phyloP scores from a whole-genome alignment of 2,888 invertebrate species.

The Meiosimyza platycephala region DNA sequence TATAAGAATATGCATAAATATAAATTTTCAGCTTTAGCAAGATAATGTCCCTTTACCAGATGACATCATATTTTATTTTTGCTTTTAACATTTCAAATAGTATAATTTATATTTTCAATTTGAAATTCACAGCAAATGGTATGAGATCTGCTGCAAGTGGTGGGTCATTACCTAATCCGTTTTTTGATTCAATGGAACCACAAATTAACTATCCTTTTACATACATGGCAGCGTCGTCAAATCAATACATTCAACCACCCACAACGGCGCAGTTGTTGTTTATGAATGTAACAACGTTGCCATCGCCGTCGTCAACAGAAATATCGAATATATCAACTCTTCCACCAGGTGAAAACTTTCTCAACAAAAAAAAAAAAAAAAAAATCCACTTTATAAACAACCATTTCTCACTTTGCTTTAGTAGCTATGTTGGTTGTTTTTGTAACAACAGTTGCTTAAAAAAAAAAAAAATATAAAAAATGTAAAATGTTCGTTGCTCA shows the following conservation, averaged over 20 bases:
- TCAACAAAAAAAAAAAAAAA: neutral
- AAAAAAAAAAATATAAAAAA: too few relatives aligned
- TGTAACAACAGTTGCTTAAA: neutral
- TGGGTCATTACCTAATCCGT: slow-evolving; percentile 63
- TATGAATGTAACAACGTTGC: slow-evolving; percentile 36
- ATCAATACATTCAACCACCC: slow-evolving; percentile 29
- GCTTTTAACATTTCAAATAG: neutral
- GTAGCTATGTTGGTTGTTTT: slow-evolving; percentile 7
- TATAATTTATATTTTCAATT: neutral
- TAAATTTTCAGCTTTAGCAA: too few relatives aligned
- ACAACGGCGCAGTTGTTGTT: slow-evolving; percentile 37
- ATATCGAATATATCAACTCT: slow-evolving; percentile 45
- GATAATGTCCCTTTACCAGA: too few relatives aligned
- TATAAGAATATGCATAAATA: too few relatives aligned
- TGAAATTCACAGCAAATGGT: slow-evolving; percentile 19
- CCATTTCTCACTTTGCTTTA: slow-evolving; percentile 35
- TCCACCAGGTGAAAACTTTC: slow-evolving; percentile 45
- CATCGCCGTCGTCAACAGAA: slow-evolving; percentile 47
- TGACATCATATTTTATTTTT: neutral
- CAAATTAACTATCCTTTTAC: neutral
- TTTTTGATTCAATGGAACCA: slow-evolving; percentile 60
- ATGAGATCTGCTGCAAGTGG: slow-evolving; percentile 8
- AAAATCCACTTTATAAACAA: slow-evolving; percentile 36
- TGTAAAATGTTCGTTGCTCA: too few relatives aligned
- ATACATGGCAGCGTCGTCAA: slow-evolving; percentile 33